Percentiles rank a stretch among this genome's conserved stretches.
phyloP scores from a whole-genome alignment of 2,113 vertebrate genomes.

The Bos javanicus region DNA sequence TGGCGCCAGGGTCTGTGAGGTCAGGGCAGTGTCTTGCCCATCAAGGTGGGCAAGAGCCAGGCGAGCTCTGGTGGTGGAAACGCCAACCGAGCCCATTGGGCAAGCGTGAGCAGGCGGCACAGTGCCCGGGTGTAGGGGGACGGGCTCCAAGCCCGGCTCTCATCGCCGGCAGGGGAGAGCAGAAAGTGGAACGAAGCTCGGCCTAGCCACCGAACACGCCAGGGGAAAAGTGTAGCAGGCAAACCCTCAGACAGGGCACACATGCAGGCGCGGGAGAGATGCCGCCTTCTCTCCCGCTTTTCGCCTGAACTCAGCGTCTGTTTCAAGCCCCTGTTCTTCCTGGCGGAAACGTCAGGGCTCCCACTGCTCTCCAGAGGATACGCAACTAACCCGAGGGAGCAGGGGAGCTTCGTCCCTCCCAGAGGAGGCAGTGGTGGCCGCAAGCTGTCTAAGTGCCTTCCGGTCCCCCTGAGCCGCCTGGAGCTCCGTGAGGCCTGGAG shows the following conservation, averaged over 20 bases:
- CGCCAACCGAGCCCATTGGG: rapidly evolving
- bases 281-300: rapidly evolving
- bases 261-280: rapidly evolving
- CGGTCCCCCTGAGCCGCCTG: background rate
- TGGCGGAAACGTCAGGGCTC: background rate
- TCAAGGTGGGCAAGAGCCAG: rapidly evolving
- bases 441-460: background rate
- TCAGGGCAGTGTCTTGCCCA: background rate
- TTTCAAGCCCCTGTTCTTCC: background rate
- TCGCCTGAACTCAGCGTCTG: background rate
- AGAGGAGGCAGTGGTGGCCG: background rate
- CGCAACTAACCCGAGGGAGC: rapidly evolving
- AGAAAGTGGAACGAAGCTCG: background rate
- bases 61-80: rapidly evolving
- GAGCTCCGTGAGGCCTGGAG: background rate
- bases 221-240: rapidly evolving
- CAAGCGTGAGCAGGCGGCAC: rapidly evolving
- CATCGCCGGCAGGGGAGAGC: background rate
- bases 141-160: background rate
- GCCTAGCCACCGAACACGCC: background rate
- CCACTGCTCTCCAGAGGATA: too few relatives aligned
- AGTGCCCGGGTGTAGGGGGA: rapidly evolving
- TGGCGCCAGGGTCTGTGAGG: rapidly evolving
- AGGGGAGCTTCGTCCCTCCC: rapidly evolving
- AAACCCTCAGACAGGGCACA: background rate